Percentiles rank a stretch among this genome's conserved stretches.
Evolutionary conservation across 2,797 vertebrate genomes (phyloP).

Genomic region (Girardinus metallicus): DNA sequence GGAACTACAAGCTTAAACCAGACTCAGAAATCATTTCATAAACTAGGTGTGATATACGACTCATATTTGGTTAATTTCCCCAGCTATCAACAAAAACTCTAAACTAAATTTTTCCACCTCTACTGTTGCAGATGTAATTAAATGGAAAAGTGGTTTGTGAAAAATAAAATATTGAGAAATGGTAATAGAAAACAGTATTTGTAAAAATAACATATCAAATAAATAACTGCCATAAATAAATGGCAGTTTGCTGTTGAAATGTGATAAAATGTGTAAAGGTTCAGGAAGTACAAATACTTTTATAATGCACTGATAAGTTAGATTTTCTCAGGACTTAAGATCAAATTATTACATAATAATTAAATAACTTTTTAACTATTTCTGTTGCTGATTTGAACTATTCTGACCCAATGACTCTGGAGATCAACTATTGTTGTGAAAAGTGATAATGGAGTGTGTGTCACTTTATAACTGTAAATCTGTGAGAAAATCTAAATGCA

Average conservation of each 20-base stretch:
- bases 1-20: not conserved
- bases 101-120: not conserved
- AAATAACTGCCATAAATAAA: not conserved
- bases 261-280: not conserved
- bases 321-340: not conserved
- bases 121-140: not conserved
- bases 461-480: slow-evolving; percentile 40
- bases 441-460: slow-evolving; percentile 19
- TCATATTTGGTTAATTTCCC: not conserved
- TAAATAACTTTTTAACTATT: slow-evolving; percentile 1
- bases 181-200: not conserved
- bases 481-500: slow-evolving; percentile 56
- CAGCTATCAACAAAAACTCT: not conserved
- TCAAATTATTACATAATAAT: slow-evolving; percentile 8
- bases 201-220: not conserved
- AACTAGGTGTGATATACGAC: not conserved
- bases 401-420: slow-evolving; percentile 25
- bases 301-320: not conserved
- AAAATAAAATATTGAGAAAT: not conserved
- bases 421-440: slow-evolving; percentile 11
- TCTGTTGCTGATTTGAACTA: slow-evolving; percentile 10
- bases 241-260: not conserved
- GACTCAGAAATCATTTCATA: not conserved
- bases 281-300: not conserved
- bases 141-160: not conserved